Evolutionary conservation across 2,888 invertebrate genomes (phyloP), one percentile per base, ranked within the genome.

Genomic region (Heteromurus nitidus): DNA sequence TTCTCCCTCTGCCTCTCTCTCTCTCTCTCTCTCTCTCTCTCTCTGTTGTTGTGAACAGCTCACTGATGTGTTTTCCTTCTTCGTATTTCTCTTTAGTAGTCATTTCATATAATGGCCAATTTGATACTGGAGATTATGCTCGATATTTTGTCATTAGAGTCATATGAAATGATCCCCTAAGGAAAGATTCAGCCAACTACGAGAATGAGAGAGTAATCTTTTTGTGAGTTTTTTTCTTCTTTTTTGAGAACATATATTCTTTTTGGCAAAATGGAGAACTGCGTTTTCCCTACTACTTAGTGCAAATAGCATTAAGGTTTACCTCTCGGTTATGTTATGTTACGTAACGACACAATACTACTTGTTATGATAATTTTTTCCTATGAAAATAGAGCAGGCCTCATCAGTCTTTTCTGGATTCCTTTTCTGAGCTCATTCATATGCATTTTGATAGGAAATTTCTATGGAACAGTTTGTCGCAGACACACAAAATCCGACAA

Each of bases 121-220:
- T 84, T 83, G 73, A 80, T 83, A 73, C 83, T 80, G 31, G 76
- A 83, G 80, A 83, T 80, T 80, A 80, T 82, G 65, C 75, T 80
- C 84, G 80, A 83, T 82, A 84, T 82, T 83, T 85, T 83, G 84
- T 84, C 84, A 84, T 85, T 83, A 83, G 76, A 84, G 83, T 85
- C 85, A 84, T 77, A 83, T 76, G 81, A 84, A 82, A 85, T 82
- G 79, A 84, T 84, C 75, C 81, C 80, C 82, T 73, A 77, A 85
- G 80, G 82, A 80, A 84, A 81, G 79, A 81, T 83, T 83, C 79
- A 67, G 62, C 80, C 77, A 70, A 77, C 47, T 62, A 77, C 26
- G 60, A 31, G 76, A 69, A 68, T 60, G 60, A 76, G 53, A 73
- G 80, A 77, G 79, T 84, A 84, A 85, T 85, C 83, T 85, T 80